Percentiles rank a stretch among this genome's conserved stretches.
phyloP scores from a whole-genome alignment of 2,797 vertebrate genomes.

The Emydoidea blandingii region DNA sequence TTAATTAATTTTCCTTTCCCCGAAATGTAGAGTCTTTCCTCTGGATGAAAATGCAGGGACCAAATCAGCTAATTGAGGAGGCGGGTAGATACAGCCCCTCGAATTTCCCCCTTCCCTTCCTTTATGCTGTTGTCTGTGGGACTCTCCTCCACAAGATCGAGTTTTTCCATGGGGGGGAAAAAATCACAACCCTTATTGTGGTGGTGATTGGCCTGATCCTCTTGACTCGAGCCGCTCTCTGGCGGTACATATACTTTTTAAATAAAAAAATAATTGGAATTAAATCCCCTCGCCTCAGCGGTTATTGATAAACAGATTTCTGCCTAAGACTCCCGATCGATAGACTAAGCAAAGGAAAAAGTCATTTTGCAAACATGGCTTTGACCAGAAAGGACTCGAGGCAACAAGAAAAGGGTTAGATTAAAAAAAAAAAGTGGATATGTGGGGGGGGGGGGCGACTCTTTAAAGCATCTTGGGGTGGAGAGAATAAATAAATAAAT shows the following conservation, averaged over 20 bases:
- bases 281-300: not conserved
- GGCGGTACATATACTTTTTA: not conserved
- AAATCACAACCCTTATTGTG: rapidly evolving
- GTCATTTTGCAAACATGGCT: not conserved
- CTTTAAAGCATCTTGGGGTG: not conserved
- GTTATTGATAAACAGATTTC: constrained; percentile 21
- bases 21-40: constrained; percentile 45
- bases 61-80: constrained; percentile 60
- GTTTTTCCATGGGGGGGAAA: not conserved
- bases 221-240: constrained; percentile 4
- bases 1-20: not conserved
- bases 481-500: not conserved
- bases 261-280: constrained; percentile 4
- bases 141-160: not conserved
- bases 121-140: not conserved
- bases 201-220: not conserved
- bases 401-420: not conserved
- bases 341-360: not conserved
- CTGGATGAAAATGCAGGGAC: constrained; percentile 34
- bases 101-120: not conserved
- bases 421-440: too few species aligned
- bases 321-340: not conserved
- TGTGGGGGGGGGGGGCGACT: not conserved
- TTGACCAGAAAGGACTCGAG: not conserved
- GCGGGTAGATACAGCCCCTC: constrained; percentile 23